Conservation (phyloP, 2,888 invertebrate genomes). For the Parthenolecanium corni region DNA sequence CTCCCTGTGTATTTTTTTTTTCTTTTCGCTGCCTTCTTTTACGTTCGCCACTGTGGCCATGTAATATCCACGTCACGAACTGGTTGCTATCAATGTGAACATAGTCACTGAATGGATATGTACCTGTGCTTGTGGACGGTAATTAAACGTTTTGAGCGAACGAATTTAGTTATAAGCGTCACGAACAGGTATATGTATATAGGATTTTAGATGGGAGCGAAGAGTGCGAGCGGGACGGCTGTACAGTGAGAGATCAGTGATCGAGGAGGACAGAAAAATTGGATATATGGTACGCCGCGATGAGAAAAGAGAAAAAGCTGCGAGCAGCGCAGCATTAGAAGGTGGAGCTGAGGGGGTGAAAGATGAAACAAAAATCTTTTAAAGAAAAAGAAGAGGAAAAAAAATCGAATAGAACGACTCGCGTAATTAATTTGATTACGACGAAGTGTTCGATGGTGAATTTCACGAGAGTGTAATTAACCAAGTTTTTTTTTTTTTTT, state of each 20-base stretch:
- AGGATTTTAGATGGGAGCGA: too few species aligned
- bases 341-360: too few species aligned
- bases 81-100: conserved; percentile 27
- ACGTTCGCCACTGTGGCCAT: conserved; percentile 24
- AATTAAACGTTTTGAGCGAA: conserved; percentile 26
- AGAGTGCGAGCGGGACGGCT: too few species aligned
- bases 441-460: neutral
- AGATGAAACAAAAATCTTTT: too few species aligned
- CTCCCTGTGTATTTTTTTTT: neutral
- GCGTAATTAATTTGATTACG: conserved; percentile 7
- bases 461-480: neutral
- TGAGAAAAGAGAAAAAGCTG: neutral
- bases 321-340: neutral
- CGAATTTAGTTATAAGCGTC: conserved; percentile 23
- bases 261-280: neutral
- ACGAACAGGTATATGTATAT: conserved; percentile 10
- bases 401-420: neutral
- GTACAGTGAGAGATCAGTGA: too few species aligned
- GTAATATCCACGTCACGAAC: conserved; percentile 29
- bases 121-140: conserved; percentile 20
- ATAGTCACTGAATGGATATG: conserved; percentile 21
- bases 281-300: neutral
- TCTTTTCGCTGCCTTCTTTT: neutral
- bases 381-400: too few species aligned
- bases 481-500: neutral